phyloP scores from a whole-genome alignment of 2,113 vertebrate species.

The Excalfactoria chinensis region DNA sequence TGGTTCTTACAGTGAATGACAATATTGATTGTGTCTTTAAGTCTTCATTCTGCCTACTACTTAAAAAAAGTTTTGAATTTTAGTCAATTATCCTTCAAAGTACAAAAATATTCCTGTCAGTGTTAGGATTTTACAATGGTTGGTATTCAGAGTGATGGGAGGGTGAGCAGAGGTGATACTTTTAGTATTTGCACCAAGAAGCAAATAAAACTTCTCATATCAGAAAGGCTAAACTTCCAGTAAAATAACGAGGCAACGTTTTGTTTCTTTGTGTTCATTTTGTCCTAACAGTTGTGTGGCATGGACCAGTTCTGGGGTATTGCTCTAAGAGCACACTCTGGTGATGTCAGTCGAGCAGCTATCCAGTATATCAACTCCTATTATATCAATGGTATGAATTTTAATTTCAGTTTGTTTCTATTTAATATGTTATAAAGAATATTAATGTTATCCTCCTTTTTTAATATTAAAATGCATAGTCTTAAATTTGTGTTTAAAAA shows the following conservation, averaged over 20 bases:
- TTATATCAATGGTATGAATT: slow-evolving; percentile 93
- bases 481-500: background rate
- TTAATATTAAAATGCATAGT: background rate
- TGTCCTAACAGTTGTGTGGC: slow-evolving; percentile 87
- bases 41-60: background rate
- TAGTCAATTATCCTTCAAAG: background rate
- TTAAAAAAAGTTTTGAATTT: background rate
- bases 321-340: slow-evolving; percentile 93
- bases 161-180: background rate
- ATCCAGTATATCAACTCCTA: slow-evolving; percentile 99
- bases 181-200: background rate
- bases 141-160: background rate
- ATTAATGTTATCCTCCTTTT: background rate
- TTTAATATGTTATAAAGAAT: background rate
- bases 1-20: background rate
- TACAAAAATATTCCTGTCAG: background rate
- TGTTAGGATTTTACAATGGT: background rate
- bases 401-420: background rate
- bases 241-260: background rate
- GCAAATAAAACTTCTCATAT: background rate
- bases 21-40: background rate
- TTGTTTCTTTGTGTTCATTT: slow-evolving; percentile 18
- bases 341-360: slow-evolving; percentile 96
- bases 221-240: background rate
- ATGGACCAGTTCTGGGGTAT: slow-evolving; percentile 99